Evolutionary conservation across 1,140 invertebrate genomes (phyloP), one percentile per base, ranked within the genome.

Genomic region (Melanaphis sacchari): DNA sequence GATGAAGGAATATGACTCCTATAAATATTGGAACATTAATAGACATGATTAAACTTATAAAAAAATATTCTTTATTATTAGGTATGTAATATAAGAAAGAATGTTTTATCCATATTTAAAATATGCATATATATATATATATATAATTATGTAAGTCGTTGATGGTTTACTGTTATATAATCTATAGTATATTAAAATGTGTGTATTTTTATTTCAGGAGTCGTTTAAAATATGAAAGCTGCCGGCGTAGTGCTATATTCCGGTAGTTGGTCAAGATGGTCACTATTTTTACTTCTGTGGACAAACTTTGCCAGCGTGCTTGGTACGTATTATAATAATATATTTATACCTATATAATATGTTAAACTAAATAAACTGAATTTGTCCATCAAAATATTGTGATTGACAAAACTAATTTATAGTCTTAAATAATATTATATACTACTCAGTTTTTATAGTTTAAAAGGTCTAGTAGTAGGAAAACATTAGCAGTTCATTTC

Each of bases 201-300:
- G 38, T 38, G 49, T 91, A 46, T 91, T 91, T 81, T 24, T 36
- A 24, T 92, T 92, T 36, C 91, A 92, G 91, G 76, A 92, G 36
- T 91, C 66, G 18, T 38, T 52, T 40, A 26, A 91, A 92, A 92
- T 84, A 92, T 92, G 91, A 82, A 8, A 92, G 59, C 43, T 92
- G n/a, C 91, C 43, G 90, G 90, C 90, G 40, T 38, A 91, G 43
- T 76, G 2, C 41, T 36, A 81, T 46, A 36, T 38, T 22, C 41
- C 40, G 31, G 81, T 84, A 84, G 91, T 84, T 40, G 66, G 43
- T 49, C 43, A 11, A 92, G 81, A 84, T 92, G 91, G 91, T 38
- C 24, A 40, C 66, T 92, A 11, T 18, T 92, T 18, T 36, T 92
- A 52, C 31, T 92, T 21, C 31, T 92, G 43, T 82, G 54, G 66